Evolutionary conservation across 2,888 invertebrate species (phyloP).

Genomic region (Apodemia mormo): DNA sequence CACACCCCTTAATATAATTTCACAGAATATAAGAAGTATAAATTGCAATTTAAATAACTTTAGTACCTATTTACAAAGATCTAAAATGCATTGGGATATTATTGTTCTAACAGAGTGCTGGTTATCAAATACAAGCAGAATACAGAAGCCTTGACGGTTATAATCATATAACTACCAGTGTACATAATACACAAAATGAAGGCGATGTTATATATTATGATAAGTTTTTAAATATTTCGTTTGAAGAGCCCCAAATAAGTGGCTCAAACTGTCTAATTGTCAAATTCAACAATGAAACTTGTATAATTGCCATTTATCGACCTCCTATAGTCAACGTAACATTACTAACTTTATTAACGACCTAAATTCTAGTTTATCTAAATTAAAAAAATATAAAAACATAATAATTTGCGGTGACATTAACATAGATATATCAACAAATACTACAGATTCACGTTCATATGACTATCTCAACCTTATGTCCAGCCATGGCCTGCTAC

Average conservation of each 20-base stretch:
- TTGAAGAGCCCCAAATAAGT: conserved; percentile 29
- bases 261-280: conserved; percentile 25
- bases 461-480: conserved; percentile 34
- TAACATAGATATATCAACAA: conserved; percentile 30
- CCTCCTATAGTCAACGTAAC: conserved; percentile 24
- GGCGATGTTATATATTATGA: conserved; percentile 38
- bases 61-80: neutral
- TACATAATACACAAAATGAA: conserved; percentile 36
- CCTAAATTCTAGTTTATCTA: conserved; percentile 21
- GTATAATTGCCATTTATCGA: conserved; percentile 30
- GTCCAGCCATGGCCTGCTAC: conserved; percentile 33
- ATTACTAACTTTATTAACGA: conserved; percentile 25
- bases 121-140: neutral
- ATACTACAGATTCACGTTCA: conserved; percentile 23
- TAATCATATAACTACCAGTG: neutral
- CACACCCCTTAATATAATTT: conserved; percentile 8
- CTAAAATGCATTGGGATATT: conserved; percentile 19
- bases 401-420: conserved; percentile 38
- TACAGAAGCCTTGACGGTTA: conserved; percentile 7
- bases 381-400: conserved; percentile 27
- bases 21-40: conserved; percentile 27
- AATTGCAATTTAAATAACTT: conserved; percentile 21
- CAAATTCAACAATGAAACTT: conserved; percentile 25
- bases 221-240: conserved; percentile 19
- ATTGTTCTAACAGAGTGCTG: conserved; percentile 25